Evolutionary conservation across 2,113 vertebrate genomes (phyloP), one percentile per base, ranked within the genome.

Genomic region (Anoplopoma fimbria): DNA sequence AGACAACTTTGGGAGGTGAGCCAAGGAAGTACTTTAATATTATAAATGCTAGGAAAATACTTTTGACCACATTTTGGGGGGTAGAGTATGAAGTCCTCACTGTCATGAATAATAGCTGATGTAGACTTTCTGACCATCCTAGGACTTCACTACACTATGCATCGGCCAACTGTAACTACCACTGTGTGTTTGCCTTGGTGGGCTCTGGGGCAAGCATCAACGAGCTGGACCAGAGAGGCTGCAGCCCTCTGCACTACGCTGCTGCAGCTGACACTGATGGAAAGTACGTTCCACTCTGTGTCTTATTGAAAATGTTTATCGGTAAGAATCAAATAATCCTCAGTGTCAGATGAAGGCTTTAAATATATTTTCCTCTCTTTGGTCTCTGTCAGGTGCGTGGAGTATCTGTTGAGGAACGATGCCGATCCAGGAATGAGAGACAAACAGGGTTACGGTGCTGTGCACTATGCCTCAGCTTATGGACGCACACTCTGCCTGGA

Each of bases 161-260:
- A 91, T 97, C 98, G 77, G 97, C 97, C 93, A 99, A 98, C 94
- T 99, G 98, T 94, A 98, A 99, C 95, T 99, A 97, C 94, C 97
- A 99, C 96, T 99, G 97, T 96, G 96, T 99, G 93, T 98, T 99
- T 95, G 98, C 98, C 87, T 95, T 99, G 95, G 98, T 99, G 95
- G 97, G 97, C 68, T 99, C 97, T 9, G 98, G 98, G 89, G 97
- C 98, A 60, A 97, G 97, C 83, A 96, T 99, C 88, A 99, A 98
- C 71, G 97, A 99, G 92, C 96, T 97, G 84, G 98, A 99, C 90
- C 96, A 98, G 92, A 95, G 96, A 92, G 97, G 98, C 83, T 99
- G 98, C 91, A 96, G 96, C 81, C 97, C 98, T 72, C 94, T 99
- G 89, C 98, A 99, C 94, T 99, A 99, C 84, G 96, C 98, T 77